Conservation (phyloP, 2,888 invertebrate species). For the Eugnorisma glareosa region DNA sequence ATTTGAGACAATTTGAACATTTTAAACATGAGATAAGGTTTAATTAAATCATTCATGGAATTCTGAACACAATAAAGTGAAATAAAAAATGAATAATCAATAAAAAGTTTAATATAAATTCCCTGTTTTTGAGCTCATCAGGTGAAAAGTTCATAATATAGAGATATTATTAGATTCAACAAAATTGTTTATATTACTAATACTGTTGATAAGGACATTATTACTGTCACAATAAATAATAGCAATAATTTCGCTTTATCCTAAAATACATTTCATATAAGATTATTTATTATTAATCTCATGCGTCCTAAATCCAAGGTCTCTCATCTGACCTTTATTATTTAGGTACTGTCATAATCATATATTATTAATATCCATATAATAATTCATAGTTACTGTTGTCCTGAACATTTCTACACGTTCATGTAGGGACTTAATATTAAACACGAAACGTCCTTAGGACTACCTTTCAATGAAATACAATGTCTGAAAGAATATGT, state of each 20-base stretch:
- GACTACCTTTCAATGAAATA: conserved; percentile 43
- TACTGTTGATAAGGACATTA: neutral
- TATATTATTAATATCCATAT: conserved; percentile 31
- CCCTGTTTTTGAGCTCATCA: neutral
- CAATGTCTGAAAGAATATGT: conserved; percentile 30
- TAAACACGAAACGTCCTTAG: conserved; percentile 15
- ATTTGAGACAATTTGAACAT: neutral
- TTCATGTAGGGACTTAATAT: conserved; percentile 3
- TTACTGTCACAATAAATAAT: neutral
- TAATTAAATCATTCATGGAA: too few species aligned
- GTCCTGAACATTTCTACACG: conserved; percentile 11
- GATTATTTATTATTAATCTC: neutral
- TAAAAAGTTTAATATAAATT: neutral
- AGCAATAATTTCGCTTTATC: neutral
- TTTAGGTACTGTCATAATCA: neutral
- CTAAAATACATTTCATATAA: neutral
- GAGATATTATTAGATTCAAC: neutral
- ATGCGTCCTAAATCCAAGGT: conserved; percentile 20
- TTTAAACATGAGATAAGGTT: neutral
- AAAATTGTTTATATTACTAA: neutral
- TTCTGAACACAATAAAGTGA: neutral
- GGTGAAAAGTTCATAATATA: neutral
- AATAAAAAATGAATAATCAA: neutral
- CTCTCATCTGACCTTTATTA: conserved; percentile 21
- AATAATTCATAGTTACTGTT: conserved; percentile 38